Conservation (phyloP, 2,113 vertebrate genomes). For the Chloropsis hardwickii region DNA sequence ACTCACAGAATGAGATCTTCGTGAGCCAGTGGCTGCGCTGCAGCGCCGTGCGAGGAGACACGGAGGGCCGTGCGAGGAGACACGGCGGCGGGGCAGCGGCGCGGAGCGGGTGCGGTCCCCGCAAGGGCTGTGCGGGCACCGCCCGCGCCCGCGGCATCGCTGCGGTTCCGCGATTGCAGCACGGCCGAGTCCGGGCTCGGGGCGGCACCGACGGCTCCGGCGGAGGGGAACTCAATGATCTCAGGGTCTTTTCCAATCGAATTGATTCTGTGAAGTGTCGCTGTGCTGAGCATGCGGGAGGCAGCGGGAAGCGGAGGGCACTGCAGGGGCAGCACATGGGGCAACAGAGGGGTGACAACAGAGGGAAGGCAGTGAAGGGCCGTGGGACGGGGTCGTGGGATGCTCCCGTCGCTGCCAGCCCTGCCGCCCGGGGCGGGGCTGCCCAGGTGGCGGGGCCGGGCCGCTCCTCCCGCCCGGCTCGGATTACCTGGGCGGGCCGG, state of each 20-base stretch:
- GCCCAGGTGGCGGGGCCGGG: not conserved
- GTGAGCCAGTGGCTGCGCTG: accelerated
- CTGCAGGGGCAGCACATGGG: accelerated
- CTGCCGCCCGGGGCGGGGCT: not conserved
- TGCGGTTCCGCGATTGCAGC: not conserved
- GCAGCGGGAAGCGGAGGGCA: not conserved
- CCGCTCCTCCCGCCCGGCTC: not conserved
- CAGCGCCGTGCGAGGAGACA: accelerated
- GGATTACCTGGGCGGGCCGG: constrained; percentile 45
- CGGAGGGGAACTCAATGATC: not conserved
- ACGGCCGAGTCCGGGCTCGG: not conserved
- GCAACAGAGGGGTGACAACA: not conserved
- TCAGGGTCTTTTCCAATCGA: not conserved
- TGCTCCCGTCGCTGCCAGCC: not conserved
- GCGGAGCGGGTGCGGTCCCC: not conserved
- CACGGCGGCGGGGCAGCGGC: not conserved
- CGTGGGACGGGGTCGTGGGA: accelerated
- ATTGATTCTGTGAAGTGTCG: not conserved
- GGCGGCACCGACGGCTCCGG: not conserved
- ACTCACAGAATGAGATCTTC: no score
- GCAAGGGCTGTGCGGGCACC: not conserved
- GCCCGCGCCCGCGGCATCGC: not conserved
- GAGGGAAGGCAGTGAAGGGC: no score
- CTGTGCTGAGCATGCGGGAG: not conserved
- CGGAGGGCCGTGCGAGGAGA: accelerated